phyloP scores from a whole-genome alignment of 2,113 vertebrate species.

The Chamaetylas fuelleborni region DNA sequence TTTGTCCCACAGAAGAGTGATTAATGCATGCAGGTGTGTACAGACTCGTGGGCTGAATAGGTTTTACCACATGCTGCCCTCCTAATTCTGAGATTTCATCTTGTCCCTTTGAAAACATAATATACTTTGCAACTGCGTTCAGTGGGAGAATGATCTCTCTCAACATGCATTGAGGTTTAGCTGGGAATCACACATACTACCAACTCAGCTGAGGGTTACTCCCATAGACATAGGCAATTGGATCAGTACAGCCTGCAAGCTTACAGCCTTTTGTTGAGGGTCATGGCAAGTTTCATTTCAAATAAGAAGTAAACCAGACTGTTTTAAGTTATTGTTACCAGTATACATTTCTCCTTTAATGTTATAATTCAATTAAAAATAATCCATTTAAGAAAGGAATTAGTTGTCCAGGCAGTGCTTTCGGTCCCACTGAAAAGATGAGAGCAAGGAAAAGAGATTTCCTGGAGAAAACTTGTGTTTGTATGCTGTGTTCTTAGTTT shows the following conservation, averaged over 20 bases:
- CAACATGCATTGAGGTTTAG: neutral
- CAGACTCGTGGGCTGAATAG: neutral
- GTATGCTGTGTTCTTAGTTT: neutral
- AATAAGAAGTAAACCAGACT: neutral
- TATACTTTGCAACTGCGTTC: neutral
- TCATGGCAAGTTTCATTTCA: neutral
- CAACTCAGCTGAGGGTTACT: neutral
- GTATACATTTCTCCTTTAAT: neutral
- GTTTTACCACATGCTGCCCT: neutral
- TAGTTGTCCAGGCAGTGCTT: neutral
- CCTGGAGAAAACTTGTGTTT: neutral
- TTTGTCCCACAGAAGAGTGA: neutral
- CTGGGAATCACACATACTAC: neutral
- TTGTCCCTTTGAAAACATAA: neutral
- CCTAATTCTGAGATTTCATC: neutral
- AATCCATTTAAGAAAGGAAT: neutral
- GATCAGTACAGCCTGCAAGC: neutral
- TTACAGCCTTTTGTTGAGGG: neutral
- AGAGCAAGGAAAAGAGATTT: neutral
- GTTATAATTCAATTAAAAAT: neutral
- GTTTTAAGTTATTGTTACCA: neutral
- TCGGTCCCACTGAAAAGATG: neutral
- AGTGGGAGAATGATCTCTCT: neutral
- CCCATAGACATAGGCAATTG: rapidly evolving
- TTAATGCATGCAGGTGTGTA: neutral